Evolutionary conservation across 2,113 vertebrate genomes (phyloP).

Genomic region (Australoheros scitulus): DNA sequence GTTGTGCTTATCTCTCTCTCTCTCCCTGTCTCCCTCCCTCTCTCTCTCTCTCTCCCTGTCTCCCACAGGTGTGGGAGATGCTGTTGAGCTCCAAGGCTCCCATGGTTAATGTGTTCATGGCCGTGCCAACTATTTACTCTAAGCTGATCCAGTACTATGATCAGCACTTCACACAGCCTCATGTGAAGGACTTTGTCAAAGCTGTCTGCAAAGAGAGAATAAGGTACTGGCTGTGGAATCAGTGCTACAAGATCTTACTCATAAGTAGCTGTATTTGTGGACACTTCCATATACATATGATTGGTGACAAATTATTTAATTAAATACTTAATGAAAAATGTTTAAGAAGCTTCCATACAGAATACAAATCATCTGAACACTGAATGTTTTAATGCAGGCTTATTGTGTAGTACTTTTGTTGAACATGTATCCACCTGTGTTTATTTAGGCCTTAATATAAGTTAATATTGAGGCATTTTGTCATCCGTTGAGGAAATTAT

Average conservation of each 20-base stretch:
- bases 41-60: neutral
- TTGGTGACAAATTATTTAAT: neutral
- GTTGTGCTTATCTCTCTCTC: slow-evolving; percentile 18
- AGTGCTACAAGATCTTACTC: neutral
- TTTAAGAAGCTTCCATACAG: neutral
- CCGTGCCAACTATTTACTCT: slow-evolving; percentile 93
- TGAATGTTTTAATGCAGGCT: neutral
- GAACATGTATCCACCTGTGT: neutral
- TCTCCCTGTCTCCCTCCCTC: too few relatives aligned
- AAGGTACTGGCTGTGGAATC: slow-evolving; percentile 76
- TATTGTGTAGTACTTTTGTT: neutral
- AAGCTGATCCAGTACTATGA: slow-evolving; percentile 89
- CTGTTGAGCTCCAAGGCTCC: slow-evolving; percentile 77
- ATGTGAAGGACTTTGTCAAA: slow-evolving; percentile 86
- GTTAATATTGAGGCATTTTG: neutral
- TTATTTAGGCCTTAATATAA: neutral
- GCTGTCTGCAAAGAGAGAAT: slow-evolving; percentile 89
- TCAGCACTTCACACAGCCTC: slow-evolving; percentile 83
- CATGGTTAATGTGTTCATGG: slow-evolving; percentile 91
- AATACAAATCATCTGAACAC: neutral
- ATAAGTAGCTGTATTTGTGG: neutral
- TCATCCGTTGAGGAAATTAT: neutral
- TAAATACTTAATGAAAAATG: neutral
- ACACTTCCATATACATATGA: neutral
- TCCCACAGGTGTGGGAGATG: slow-evolving; percentile 89